phyloP scores from a whole-genome alignment of 37 sponge, comb jelly and placozoan species.

The Aplysina aerophoba region DNA sequence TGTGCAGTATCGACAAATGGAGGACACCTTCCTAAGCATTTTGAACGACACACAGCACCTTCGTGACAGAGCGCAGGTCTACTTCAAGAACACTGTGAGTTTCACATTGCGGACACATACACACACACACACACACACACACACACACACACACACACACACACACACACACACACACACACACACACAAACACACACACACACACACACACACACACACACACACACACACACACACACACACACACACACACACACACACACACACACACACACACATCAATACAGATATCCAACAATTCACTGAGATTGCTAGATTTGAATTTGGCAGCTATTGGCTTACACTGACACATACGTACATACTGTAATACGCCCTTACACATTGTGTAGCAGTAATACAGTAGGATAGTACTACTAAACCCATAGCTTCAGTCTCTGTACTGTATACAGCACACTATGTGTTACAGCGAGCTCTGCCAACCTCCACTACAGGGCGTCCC shows the following conservation, averaged over 20 bases:
- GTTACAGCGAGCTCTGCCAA: too few species aligned
- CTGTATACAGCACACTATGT: too few species aligned
- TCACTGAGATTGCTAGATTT: background rate
- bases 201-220: constrained; percentile 30
- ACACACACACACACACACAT: background rate
- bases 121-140: constrained; percentile 35
- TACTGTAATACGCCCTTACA: too few species aligned
- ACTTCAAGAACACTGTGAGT: background rate
- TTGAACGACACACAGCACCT: background rate
- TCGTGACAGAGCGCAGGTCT: background rate
- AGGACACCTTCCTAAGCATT: background rate
- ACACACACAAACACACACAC: constrained; percentile 22
- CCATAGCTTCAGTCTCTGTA: too few species aligned
- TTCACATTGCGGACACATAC: background rate
- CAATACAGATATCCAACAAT: background rate
- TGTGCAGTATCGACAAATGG: background rate
- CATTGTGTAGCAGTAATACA: too few species aligned
- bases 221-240: constrained; percentile 11
- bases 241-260: background rate
- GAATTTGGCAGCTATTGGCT: background rate
- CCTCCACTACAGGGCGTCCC: too few species aligned
- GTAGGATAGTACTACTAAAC: too few species aligned
- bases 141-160: constrained; percentile 7
- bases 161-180: constrained; percentile 30
- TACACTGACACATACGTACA: background rate